Conservation (phyloP, 1,140 invertebrate species). For the Adelges cooleyi region DNA sequence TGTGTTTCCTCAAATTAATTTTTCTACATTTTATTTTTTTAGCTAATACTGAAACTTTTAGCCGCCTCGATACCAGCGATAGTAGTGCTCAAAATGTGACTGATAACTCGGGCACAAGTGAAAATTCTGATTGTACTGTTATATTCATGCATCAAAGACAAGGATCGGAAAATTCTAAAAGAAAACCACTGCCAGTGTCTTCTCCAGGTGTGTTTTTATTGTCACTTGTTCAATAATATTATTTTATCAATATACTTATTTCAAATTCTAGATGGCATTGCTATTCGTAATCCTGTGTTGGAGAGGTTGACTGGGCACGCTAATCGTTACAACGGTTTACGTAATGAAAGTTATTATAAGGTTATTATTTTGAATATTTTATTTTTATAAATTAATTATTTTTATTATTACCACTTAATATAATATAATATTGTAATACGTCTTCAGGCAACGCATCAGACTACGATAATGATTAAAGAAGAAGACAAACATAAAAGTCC, state of each 20-base stretch:
- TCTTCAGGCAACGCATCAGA: constrained; percentile 46
- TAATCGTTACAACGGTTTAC: constrained; percentile 40
- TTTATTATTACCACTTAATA: background rate
- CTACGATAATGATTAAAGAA: constrained; percentile 39
- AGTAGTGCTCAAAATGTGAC: constrained; percentile 25
- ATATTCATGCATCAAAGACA: constrained; percentile 47
- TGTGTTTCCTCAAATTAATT: background rate
- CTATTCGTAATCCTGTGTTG: constrained; percentile 61
- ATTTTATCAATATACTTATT: background rate
- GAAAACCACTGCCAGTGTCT: background rate
- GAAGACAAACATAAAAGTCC: constrained; percentile 38
- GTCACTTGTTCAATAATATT: background rate
- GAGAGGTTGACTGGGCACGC: constrained; percentile 65
- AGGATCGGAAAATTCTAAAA: background rate
- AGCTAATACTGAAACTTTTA: constrained; percentile 36
- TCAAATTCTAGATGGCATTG: constrained; percentile 30
- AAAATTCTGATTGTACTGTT: constrained; percentile 50
- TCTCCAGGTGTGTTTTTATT: background rate
- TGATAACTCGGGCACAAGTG: constrained; percentile 43
- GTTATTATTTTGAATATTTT: constrained; percentile 33
- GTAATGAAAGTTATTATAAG: constrained; percentile 76
- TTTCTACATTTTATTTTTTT: constrained; percentile 16
- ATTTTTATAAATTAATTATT: background rate
- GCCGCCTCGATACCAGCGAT: constrained; percentile 2
- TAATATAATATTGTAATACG: constrained; percentile 21